Evolutionary conservation across 2,113 vertebrate species (phyloP).

Genomic region (Choloepus hoffmanni): DNA sequence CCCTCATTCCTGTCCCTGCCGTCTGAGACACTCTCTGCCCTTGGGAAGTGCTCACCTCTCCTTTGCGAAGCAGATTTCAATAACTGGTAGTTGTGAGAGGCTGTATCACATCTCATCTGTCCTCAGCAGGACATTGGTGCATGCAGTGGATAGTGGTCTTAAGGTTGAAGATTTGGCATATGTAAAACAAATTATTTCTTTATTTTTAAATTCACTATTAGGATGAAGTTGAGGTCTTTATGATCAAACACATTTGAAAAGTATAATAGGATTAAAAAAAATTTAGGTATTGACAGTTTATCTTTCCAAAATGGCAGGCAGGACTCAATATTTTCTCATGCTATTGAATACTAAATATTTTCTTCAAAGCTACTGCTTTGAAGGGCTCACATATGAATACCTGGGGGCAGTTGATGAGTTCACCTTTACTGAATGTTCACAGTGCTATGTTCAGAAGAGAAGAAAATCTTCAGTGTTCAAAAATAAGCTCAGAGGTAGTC

Average conservation of each 20-base stretch:
- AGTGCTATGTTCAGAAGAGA: neutral
- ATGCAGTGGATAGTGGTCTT: fast-evolving
- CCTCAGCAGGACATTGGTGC: fast-evolving
- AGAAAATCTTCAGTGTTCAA: neutral
- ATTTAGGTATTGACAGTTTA: fast-evolving
- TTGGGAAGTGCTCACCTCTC: neutral
- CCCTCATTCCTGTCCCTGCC: neutral
- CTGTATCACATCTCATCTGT: neutral
- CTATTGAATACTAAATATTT: neutral
- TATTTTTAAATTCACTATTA: too few relatives aligned
- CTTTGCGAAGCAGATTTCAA: fast-evolving
- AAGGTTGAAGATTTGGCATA: neutral
- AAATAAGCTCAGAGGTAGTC: neutral
- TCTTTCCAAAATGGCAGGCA: neutral
- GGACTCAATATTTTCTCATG: neutral
- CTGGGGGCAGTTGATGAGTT: neutral
- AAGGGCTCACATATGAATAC: neutral
- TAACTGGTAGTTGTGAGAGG: neutral
- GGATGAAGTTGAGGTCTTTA: fast-evolving
- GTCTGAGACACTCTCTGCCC: too few relatives aligned
- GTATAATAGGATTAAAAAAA: fast-evolving
- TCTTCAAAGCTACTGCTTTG: neutral
- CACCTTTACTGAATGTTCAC: neutral
- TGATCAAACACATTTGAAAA: neutral
- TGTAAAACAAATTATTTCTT: neutral